Conservation (phyloP, 1,140 invertebrate species). For the Drosophila bifasciata region DNA sequence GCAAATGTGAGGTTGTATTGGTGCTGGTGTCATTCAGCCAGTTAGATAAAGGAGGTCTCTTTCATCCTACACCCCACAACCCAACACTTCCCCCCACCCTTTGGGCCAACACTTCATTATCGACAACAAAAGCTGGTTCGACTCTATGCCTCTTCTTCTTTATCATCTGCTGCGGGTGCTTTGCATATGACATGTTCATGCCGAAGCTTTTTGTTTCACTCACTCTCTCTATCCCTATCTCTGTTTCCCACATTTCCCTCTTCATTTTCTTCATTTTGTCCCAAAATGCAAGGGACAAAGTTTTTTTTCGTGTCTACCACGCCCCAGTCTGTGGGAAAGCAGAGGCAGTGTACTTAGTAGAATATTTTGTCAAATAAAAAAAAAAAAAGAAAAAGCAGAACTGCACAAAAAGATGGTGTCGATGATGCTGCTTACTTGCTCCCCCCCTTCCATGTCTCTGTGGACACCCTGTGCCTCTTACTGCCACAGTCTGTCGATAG, state of each 20-base stretch:
- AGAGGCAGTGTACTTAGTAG: slow-evolving; percentile 55
- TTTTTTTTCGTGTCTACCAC: slow-evolving; percentile 54
- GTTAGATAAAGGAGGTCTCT: slow-evolving; percentile 63
- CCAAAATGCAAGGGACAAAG: slow-evolving; percentile 41
- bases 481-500: slow-evolving; percentile 66
- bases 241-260: background rate
- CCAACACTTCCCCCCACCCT: slow-evolving; percentile 11
- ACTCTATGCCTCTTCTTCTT: slow-evolving; percentile 28
- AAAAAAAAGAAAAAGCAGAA: slow-evolving; percentile 33
- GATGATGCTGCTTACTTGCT: slow-evolving; percentile 53
- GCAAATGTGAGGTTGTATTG: slow-evolving; percentile 11
- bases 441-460: slow-evolving; percentile 1
- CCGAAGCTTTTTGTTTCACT: slow-evolving; percentile 19
- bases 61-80: background rate
- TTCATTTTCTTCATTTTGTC: slow-evolving; percentile 23
- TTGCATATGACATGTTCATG: slow-evolving; percentile 57
- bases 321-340: slow-evolving; percentile 27
- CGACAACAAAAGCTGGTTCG: slow-evolving; percentile 61
- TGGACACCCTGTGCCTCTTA: slow-evolving; percentile 14
- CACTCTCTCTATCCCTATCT: slow-evolving; percentile 20
- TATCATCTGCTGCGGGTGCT: slow-evolving; percentile 55
- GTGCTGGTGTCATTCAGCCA: slow-evolving; percentile 75
- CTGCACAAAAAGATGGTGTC: slow-evolving; percentile 58
- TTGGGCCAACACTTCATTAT: slow-evolving; percentile 75
- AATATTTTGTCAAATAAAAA: slow-evolving; percentile 40